These are phyloP conservation scores for Solenopsis fugax DNA, from an alignment of 1,140 invertebrate genomes.

Conservation along the genomic window DNA sequence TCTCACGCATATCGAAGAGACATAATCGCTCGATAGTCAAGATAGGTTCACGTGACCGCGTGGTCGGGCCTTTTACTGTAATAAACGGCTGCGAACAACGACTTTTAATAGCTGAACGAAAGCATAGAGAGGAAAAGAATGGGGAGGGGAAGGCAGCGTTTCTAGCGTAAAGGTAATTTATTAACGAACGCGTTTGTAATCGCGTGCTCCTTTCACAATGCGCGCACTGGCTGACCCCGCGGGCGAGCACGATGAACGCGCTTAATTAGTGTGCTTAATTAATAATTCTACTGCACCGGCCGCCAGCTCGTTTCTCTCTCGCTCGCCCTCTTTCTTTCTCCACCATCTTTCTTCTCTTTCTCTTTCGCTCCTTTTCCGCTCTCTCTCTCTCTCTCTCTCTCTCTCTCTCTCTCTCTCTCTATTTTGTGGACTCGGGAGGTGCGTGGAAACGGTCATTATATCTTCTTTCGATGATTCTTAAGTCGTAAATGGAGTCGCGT, in stretches of 20 bases:
- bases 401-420: background rate
- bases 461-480: constrained; percentile 72
- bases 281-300: constrained; percentile 74
- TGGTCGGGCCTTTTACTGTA: constrained; percentile 64
- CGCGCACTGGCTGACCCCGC: constrained; percentile 74
- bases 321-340: constrained; percentile 11
- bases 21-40: constrained; percentile 75
- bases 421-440: constrained; percentile 44
- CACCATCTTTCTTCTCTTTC: background rate
- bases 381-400: background rate
- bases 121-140: constrained; percentile 59
- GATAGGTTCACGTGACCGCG: constrained; percentile 67
- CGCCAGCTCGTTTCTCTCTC: constrained; percentile 62
- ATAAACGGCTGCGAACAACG: constrained; percentile 77
- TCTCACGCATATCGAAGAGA: constrained; percentile 46
- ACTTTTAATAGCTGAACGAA: constrained; percentile 76
- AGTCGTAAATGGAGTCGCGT: constrained; percentile 50
- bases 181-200: constrained; percentile 78
- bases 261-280: constrained; percentile 78
- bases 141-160: constrained; percentile 54
- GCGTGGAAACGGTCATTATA: constrained; percentile 71
- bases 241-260: constrained; percentile 74
- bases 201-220: constrained; percentile 71
- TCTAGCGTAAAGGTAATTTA: constrained; percentile 77
- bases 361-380: background rate